These are phyloP conservation scores for Choristoneura fumiferana DNA, from an alignment of 1,140 invertebrate species.

Conservation along the genomic window DNA sequence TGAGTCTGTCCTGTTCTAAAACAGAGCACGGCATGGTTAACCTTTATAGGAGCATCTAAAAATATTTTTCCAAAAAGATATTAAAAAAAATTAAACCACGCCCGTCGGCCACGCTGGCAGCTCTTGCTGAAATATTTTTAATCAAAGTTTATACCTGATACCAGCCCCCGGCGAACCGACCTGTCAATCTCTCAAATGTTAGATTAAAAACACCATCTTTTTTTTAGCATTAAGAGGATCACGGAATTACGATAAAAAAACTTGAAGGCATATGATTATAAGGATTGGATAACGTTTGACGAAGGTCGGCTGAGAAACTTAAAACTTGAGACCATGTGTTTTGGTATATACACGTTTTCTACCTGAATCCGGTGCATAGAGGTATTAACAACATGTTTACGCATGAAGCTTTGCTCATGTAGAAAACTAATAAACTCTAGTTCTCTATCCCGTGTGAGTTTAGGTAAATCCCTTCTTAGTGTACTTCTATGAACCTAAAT, in stretches of 20 bases:
- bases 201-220: conserved; percentile 76
- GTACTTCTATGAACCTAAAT: too few relatives aligned
- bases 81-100: conserved; percentile 37
- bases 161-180: conserved; percentile 53
- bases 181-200: conserved; percentile 76
- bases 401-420: neutral
- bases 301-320: conserved; percentile 50
- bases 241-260: conserved; percentile 70
- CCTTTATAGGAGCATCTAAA: neutral
- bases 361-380: too few relatives aligned
- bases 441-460: too few relatives aligned
- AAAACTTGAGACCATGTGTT: neutral
- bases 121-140: conserved; percentile 76
- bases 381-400: too few relatives aligned
- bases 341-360: conserved; percentile 2
- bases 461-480: too few relatives aligned
- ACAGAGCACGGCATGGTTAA: too few relatives aligned
- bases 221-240: conserved; percentile 74
- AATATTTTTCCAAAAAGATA: conserved; percentile 19
- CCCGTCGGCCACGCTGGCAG: conserved; percentile 45
- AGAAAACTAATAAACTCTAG: neutral
- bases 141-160: conserved; percentile 74
- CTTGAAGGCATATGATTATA: conserved; percentile 61
- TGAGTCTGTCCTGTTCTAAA: too few relatives aligned
- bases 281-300: conserved; percentile 57